Conservation (phyloP, 2,113 vertebrate species). For the Phyllostomus discolor region DNA sequence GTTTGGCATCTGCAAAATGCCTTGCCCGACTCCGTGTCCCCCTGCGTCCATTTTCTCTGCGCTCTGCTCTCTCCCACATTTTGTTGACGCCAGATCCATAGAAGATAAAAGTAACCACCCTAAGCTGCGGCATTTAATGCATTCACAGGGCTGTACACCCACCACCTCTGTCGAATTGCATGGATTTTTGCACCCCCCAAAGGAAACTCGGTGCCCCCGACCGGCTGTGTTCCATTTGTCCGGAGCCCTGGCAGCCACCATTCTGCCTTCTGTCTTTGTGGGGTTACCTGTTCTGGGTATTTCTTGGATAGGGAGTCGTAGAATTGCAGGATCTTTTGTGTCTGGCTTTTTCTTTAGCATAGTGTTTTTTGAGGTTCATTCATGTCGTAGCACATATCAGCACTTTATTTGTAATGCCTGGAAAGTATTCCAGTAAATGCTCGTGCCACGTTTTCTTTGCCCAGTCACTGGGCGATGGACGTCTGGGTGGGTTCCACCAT, state of each 20-base stretch:
- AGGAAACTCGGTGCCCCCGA: not conserved
- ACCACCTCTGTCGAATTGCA: not conserved
- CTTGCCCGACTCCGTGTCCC: not conserved
- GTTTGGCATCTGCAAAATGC: not conserved
- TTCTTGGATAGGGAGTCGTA: not conserved
- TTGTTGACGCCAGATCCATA: not conserved
- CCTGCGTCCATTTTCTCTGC: too few species aligned
- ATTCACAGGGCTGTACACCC: rapidly evolving
- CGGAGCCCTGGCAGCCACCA: not conserved
- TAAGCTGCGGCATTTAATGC: not conserved
- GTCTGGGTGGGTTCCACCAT: not conserved
- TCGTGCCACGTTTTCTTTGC: not conserved
- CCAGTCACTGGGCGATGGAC: not conserved
- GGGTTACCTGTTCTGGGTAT: not conserved
- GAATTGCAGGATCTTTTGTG: not conserved
- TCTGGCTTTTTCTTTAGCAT: not conserved
- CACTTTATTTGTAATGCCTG: not conserved
- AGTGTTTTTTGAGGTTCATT: not conserved
- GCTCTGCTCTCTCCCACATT: not conserved
- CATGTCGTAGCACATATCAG: too few species aligned
- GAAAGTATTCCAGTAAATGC: rapidly evolving
- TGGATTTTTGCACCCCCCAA: not conserved
- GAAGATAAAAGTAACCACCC: not conserved
- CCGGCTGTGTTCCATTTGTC: too few species aligned
- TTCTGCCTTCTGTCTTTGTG: not conserved